Base-by-base conservation (phyloP, 2,113 vertebrate species). In the Mus pahari region DNA sequence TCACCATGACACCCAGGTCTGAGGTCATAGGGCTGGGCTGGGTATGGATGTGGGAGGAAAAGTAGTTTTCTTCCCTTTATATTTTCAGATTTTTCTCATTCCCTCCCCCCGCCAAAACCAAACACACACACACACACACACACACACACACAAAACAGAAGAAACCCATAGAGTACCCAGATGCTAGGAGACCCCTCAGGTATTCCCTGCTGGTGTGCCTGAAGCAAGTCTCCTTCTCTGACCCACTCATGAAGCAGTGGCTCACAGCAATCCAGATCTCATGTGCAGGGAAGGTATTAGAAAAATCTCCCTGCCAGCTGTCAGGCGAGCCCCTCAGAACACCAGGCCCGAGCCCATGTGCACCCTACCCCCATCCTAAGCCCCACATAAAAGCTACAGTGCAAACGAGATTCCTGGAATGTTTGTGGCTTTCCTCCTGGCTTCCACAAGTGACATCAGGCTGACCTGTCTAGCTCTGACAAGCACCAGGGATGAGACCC, bases 381-480 rank as follows among this genome's bases (percentile, higher is more conserved):
- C 66, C 4, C 24, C 1, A 14, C 33, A 87, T 79, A 11, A 24
- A 3, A 17, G 26, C 68, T 53, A 1, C 4, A 2, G 3, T 66
- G 31, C 50, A 83, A 78, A 91, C 42, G 58, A 0, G 4, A 60
- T 77, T n/a, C 22, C 58, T 4, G n/a, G 22, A 36, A 28, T 1
- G 1, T 55, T 78, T 60, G 13, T 42, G 50, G 53, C 78, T 95
- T 91, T 71, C 20, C 71, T 39, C 48, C 83, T 84, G 81, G 62
- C 82, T 96, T 95, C 95, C 68, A 36, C 42, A 39, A 73, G 90
- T 96, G 96, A 93, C 66, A 50, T 94, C 84, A 96, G 88, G 58
- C 95, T 94, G 90, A 95, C 74, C 90, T 83, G 90, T 96, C 89
- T 92, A 90, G 74, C 58, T 84, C 55, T 68, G 71, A 87, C 70